Conservation (phyloP, 1,140 invertebrate genomes). For the Helicoverpa zea region DNA sequence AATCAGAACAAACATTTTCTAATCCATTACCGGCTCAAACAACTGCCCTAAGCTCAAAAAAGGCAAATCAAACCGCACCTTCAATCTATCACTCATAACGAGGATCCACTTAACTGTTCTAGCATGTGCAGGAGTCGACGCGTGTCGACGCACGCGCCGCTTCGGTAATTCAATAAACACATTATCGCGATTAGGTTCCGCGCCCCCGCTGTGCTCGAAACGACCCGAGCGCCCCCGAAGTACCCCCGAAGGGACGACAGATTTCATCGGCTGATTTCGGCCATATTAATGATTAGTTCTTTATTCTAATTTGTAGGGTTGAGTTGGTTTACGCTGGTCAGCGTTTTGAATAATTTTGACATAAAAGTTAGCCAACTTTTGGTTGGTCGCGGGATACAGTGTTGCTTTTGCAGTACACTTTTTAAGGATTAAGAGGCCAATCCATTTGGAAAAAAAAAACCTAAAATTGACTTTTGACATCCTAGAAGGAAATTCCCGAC, state of each 20-base stretch:
- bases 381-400: too few species aligned
- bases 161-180: constrained; percentile 86
- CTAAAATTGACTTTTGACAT: too few species aligned
- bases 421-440: too few species aligned
- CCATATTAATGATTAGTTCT: constrained; percentile 76
- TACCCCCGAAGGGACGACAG: constrained; percentile 61
- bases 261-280: constrained; percentile 74
- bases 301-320: constrained; percentile 62
- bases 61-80: constrained; percentile 50
- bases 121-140: constrained; percentile 62
- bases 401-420: too few species aligned
- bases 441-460: too few species aligned
- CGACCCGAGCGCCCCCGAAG: constrained; percentile 61
- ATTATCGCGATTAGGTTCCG: constrained; percentile 84
- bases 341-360: constrained; percentile 14
- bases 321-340: constrained; percentile 4
- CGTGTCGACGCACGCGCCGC: constrained; percentile 80
- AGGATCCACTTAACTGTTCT: constrained; percentile 63
- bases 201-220: constrained; percentile 67
- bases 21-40: constrained; percentile 42
- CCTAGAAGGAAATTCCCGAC: too few species aligned
- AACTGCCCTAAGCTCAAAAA: constrained; percentile 28
- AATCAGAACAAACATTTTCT: constrained; percentile 35
- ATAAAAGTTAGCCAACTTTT: not conserved
- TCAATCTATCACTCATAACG: constrained; percentile 58